phyloP scores from a whole-genome alignment of 1,140 invertebrate species.

The Sipha flava region DNA sequence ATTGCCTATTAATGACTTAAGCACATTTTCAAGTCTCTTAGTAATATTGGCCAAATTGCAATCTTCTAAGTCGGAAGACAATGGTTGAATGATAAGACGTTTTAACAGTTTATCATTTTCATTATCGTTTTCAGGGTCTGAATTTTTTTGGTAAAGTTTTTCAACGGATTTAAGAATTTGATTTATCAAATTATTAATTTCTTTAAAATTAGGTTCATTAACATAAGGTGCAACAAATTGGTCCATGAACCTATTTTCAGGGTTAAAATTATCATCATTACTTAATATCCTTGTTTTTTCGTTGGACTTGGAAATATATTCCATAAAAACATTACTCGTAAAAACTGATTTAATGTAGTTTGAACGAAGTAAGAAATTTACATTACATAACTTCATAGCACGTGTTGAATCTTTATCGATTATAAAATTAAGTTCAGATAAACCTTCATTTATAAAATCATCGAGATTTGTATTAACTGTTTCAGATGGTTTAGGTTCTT shows the following conservation, averaged over 20 bases:
- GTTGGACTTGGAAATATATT: background rate
- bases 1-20: background rate
- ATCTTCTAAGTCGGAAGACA: background rate
- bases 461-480: background rate
- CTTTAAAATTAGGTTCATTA: background rate
- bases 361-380: background rate
- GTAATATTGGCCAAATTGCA: slow-evolving; percentile 45
- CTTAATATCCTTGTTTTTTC: background rate
- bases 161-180: slow-evolving; percentile 57
- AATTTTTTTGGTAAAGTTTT: slow-evolving; percentile 58
- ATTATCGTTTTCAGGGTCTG: slow-evolving; percentile 41
- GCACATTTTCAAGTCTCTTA: background rate
- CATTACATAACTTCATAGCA: slow-evolving; percentile 9
- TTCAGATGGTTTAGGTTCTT: background rate
- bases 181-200: slow-evolving; percentile 33
- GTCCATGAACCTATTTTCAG: too few species aligned
- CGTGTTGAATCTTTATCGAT: background rate
- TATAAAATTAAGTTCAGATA: background rate
- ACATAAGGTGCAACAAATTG: background rate
- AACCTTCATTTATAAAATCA: background rate
- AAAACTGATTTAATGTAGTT: background rate
- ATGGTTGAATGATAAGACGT: background rate
- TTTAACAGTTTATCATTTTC: slow-evolving; percentile 39
- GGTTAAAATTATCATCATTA: too few species aligned
- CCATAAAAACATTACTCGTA: background rate